phyloP scores from a whole-genome alignment of 2,113 vertebrate genomes.

The Misgurnus anguillicaudatus region DNA sequence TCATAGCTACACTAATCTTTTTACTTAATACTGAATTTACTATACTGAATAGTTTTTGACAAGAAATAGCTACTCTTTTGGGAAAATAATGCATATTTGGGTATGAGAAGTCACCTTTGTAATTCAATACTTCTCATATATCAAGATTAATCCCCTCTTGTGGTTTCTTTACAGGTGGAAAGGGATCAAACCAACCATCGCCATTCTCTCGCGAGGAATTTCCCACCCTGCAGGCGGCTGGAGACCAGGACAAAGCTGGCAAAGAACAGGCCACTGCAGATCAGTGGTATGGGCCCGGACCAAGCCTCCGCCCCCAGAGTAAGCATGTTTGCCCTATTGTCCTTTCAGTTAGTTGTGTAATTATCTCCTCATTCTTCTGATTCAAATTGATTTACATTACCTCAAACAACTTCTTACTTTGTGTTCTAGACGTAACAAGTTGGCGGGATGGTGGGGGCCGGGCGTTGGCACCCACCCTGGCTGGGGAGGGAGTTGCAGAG shows the following conservation, averaged over 20 bases:
- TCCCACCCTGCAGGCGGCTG: conserved; percentile 98
- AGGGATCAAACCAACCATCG: conserved; percentile 94
- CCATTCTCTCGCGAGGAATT: conserved; percentile 99
- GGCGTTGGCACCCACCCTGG: conserved; percentile 76
- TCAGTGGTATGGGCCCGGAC: conserved; percentile 97
- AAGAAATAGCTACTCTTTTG: no score
- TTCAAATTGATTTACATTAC: not conserved
- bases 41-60: no score
- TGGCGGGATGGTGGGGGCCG: conserved; percentile 95
- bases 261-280: conserved; percentile 93
- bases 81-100: not conserved
- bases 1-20: no score
- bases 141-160: not conserved
- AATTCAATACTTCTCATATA: not conserved
- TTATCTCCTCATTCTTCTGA: not conserved
- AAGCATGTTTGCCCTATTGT: conserved; percentile 53
- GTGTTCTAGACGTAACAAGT: conserved; percentile 81
- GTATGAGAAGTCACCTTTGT: not conserved
- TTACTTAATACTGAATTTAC: no score
- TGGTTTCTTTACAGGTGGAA: conserved; percentile 82
- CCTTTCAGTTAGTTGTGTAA: not conserved
- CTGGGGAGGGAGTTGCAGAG: conserved; percentile 77
- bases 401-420: conserved; percentile 16
- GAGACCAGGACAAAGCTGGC: conserved; percentile 95
- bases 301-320: conserved; percentile 98